Evolutionary conservation across 2,797 vertebrate species (phyloP), one percentile per base, ranked within the genome.

Genomic region (Eospalax fontanierii): DNA sequence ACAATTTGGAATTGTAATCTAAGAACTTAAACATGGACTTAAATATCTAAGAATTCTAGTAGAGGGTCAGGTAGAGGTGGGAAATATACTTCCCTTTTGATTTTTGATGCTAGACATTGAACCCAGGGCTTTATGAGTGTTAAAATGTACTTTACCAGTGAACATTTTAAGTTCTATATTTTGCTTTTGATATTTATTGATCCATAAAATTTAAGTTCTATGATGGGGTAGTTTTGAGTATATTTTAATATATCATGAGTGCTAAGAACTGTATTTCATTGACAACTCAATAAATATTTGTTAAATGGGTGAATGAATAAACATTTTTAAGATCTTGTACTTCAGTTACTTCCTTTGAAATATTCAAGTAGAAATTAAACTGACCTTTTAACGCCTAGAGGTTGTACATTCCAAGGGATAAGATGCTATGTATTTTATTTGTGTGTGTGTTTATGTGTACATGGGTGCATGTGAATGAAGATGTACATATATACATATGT

Each of bases 281-380:
- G 21, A 9, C 30, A 78, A 22, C 1, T 85, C 54, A 89, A 38
- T 75, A 95, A 89, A 40, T 78, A 88, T 78, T 87, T 89, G 50
- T 84, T 84, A 9, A 95, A 84, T 40, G 30, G 54, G 16, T 71
- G 43, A 90, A 80, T 93, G 35, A 33, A 28, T 92, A 30, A 71
- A 63, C 33, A 89, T 66, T 87, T 26, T 95, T 90, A 88, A 26
- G 46, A 81, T 57, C 11, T 57, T 81, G 26, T 40, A 87, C 14
- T 90, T 88, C 43, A 95, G 84, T 85, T 63, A 35, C 26, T 88
- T 76, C 22, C 22, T 83, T 81, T 88, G 43, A 68, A 94, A 43
- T 78, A n/a, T 18, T 89, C 80, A 88, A 88, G 38, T 71, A 78
- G 24, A 4, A 95, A 61, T 84, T 50, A 87, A 95, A 84, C 0